phyloP scores from a whole-genome alignment of 1,140 invertebrate genomes.

The Drosophila azteca region DNA sequence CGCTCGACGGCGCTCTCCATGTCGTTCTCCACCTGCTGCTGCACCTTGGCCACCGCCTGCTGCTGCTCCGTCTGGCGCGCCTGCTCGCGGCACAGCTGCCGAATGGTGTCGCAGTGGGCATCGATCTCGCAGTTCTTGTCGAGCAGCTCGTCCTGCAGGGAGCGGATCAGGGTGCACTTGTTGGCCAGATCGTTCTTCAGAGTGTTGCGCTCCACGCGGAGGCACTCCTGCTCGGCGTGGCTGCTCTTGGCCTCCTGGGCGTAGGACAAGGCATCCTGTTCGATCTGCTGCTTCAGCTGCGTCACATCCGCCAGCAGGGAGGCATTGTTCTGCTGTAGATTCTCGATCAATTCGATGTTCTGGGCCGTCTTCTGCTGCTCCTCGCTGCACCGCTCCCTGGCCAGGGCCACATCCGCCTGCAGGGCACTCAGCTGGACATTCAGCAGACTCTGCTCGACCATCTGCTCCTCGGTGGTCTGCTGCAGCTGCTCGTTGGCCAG shows the following conservation, averaged over 20 bases:
- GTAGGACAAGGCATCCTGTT: constrained; percentile 76
- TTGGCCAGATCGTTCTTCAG: constrained; percentile 83
- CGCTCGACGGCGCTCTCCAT: constrained; percentile 83
- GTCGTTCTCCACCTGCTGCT: constrained; percentile 83
- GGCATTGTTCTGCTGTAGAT: constrained; percentile 64
- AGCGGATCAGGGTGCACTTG: constrained; percentile 76
- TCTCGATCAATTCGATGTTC: constrained; percentile 65
- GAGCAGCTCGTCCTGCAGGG: constrained; percentile 80
- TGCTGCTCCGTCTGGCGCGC: constrained; percentile 79
- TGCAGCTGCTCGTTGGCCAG: constrained; percentile 64
- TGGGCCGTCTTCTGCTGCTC: constrained; percentile 55
- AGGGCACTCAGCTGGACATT: constrained; percentile 55
- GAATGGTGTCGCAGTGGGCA: constrained; percentile 72
- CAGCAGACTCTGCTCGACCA: constrained; percentile 39
- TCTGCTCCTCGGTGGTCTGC: constrained; percentile 39
- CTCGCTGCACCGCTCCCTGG: constrained; percentile 37
- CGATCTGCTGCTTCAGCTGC: constrained; percentile 70
- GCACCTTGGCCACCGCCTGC: constrained; percentile 83
- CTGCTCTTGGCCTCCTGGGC: constrained; percentile 67
- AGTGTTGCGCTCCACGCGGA: constrained; percentile 80
- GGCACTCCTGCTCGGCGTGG: constrained; percentile 73
- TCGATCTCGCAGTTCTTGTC: constrained; percentile 83
- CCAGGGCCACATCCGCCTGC: constrained; percentile 56
- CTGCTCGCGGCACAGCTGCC: constrained; percentile 79
- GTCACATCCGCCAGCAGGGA: constrained; percentile 54